These are phyloP conservation scores for Diogma glabrata DNA, from an alignment of 2,888 invertebrate species.

Conservation along the genomic window DNA sequence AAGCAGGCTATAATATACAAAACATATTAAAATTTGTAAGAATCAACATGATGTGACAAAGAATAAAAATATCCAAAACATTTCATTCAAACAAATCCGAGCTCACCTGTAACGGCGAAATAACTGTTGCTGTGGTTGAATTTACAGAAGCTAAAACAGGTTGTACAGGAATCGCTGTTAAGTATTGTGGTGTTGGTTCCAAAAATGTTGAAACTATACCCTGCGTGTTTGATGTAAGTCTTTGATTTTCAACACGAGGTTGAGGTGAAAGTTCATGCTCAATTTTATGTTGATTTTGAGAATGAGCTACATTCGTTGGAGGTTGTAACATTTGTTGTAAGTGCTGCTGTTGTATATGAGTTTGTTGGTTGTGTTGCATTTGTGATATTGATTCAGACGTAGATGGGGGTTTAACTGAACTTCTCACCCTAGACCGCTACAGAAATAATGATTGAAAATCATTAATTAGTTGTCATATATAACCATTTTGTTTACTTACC, in stretches of 20 bases:
- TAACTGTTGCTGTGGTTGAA: constrained; percentile 35
- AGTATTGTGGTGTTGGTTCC: constrained; percentile 42
- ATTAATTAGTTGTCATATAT: background rate
- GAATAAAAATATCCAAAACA: constrained; percentile 13
- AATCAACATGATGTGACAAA: too few relatives aligned
- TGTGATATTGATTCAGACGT: constrained; percentile 21
- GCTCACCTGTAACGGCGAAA: constrained; percentile 24
- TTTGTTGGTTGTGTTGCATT: too few relatives aligned
- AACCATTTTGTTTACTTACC: constrained; percentile 27
- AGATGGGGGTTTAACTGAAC: constrained; percentile 23
- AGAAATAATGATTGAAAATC: constrained; percentile 13
- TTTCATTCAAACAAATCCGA: too few relatives aligned
- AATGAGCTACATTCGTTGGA: constrained; percentile 19
- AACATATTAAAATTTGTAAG: too few relatives aligned
- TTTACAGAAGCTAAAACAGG: constrained; percentile 41
- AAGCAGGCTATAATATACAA: constrained; percentile 21
- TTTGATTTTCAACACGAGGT: constrained; percentile 11
- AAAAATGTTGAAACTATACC: constrained; percentile 32
- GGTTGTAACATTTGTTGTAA: constrained; percentile 21
- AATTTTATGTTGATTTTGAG: constrained; percentile 16
- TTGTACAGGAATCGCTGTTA: constrained; percentile 46
- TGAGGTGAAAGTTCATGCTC: constrained; percentile 22
- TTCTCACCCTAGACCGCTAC: constrained; percentile 29
- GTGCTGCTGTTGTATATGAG: constrained; percentile 24
- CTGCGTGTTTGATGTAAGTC: constrained; percentile 20